Evolutionary conservation across 2,888 invertebrate genomes (phyloP).

Genomic region (Tipula helvola): DNA sequence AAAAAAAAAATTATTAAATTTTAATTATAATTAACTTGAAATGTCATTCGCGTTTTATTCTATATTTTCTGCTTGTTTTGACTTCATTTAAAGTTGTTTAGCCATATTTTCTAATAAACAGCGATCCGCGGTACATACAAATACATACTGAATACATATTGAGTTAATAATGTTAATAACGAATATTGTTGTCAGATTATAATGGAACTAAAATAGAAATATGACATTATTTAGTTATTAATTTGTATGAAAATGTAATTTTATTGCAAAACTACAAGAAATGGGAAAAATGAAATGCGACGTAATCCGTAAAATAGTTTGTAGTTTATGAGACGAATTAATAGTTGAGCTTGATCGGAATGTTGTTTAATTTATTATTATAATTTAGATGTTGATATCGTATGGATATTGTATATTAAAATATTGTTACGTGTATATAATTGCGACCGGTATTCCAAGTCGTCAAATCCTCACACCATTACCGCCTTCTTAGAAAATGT

Average conservation of each 20-base stretch:
- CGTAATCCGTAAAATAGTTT: not conserved
- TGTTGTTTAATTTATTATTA: no score
- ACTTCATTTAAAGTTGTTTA: not conserved
- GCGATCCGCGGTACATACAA: not conserved
- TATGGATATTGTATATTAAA: no score
- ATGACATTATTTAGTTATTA: not conserved
- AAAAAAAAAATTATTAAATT: not conserved
- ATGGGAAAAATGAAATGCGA: not conserved
- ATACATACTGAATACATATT: not conserved
- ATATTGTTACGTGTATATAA: no score
- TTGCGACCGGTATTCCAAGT: no score
- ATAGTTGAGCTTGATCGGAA: no score
- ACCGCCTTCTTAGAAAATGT: no score
- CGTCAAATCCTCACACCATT: no score
- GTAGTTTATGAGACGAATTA: no score
- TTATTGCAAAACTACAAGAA: not conserved
- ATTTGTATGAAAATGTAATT: not conserved
- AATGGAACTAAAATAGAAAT: not conserved
- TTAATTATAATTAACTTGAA: not conserved
- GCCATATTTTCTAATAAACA: not conserved
- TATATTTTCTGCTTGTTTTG: not conserved
- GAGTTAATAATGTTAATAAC: not conserved
- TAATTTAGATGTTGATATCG: no score
- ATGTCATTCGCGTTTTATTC: not conserved
- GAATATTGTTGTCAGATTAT: not conserved